A percentile compares a stretch with the other conserved stretches of the same genome.
Evolutionary conservation across 2,888 invertebrate genomes (phyloP).

Genomic region (Nomada ferruginata): DNA sequence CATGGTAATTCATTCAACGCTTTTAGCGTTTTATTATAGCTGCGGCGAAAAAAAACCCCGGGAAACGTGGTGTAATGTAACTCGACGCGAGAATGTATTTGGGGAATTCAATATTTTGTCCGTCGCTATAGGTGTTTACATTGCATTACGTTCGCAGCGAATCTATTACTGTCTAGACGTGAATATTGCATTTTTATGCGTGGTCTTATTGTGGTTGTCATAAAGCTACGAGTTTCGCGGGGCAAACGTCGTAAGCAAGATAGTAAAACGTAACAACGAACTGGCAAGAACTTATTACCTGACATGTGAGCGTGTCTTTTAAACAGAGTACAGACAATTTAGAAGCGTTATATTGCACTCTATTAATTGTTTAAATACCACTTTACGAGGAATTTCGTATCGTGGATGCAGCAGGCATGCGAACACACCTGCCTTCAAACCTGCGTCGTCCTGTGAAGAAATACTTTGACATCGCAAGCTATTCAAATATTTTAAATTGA

Average conservation of each 20-base stretch:
- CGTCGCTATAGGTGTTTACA: constrained; percentile 1
- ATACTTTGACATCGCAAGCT: too few species aligned
- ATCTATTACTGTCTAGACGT: constrained; percentile 15
- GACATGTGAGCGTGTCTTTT: background rate
- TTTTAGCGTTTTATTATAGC: background rate
- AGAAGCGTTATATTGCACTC: background rate
- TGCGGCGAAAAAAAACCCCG: constrained; percentile 8
- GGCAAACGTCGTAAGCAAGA: background rate
- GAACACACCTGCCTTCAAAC: too few species aligned
- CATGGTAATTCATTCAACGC: constrained; percentile 18
- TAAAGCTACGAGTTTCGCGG: background rate
- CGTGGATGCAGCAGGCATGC: too few species aligned
- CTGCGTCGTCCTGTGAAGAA: too few species aligned
- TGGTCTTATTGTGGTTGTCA: background rate
- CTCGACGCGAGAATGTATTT: constrained; percentile 9
- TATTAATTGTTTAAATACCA: background rate
- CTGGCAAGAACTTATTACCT: background rate
- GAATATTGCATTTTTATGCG: background rate
- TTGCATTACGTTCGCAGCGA: constrained; percentile 7
- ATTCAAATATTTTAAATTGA: too few species aligned
- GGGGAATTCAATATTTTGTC: constrained; percentile 38
- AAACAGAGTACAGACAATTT: background rate
- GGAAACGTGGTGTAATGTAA: constrained; percentile 10
- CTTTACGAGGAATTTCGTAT: too few species aligned
- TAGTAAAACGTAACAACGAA: background rate